Conservation (phyloP, 2,888 invertebrate genomes). For the Caenorhabditis sulstoni region DNA sequence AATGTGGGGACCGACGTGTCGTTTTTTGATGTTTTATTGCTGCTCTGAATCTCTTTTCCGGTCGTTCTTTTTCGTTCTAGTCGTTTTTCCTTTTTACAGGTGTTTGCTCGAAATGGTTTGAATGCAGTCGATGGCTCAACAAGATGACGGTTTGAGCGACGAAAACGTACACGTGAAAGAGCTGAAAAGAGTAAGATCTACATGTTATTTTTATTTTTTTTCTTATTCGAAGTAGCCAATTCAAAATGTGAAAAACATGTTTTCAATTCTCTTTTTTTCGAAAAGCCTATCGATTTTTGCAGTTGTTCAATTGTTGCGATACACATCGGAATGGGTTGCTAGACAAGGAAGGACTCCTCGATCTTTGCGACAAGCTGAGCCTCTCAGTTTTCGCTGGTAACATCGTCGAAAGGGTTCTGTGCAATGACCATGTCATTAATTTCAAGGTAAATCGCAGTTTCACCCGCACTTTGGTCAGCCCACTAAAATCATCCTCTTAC, state of each 20-base stretch:
- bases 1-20: no score
- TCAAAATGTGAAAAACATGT: no score
- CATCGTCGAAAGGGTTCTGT: conserved; percentile 65
- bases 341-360: conserved; percentile 58
- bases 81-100: conserved; percentile 23
- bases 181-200: conserved; percentile 64
- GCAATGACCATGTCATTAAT: conserved; percentile 60
- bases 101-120: conserved; percentile 57
- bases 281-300: conserved; percentile 31
- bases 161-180: conserved; percentile 73
- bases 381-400: conserved; percentile 64
- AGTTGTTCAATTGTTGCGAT: conserved; percentile 71
- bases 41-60: background rate
- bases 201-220: no score
- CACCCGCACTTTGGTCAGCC: background rate
- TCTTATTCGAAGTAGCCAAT: no score
- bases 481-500: conserved; percentile 16
- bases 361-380: conserved; percentile 67
- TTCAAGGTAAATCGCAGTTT: conserved; percentile 65
- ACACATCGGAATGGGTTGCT: conserved; percentile 65
- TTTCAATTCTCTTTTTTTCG: background rate
- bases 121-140: conserved; percentile 62
- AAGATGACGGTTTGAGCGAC: conserved; percentile 67
- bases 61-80: background rate
- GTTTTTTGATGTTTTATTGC: conserved; percentile 3